Conservation (phyloP, 2,888 invertebrate species). For the Limnephilus rhombicus region DNA sequence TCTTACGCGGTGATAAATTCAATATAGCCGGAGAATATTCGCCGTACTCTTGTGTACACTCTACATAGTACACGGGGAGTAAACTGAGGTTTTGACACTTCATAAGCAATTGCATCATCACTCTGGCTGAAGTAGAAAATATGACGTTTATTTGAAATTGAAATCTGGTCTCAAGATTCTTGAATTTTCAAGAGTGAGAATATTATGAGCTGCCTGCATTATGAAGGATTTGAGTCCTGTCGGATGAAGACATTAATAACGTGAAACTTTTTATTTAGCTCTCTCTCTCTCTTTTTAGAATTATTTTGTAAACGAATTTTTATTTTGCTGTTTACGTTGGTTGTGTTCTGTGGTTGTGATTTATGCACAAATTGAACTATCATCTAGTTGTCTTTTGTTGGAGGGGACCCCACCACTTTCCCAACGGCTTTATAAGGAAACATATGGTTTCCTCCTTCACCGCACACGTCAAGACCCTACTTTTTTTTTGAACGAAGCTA, state of each 20-base stretch:
- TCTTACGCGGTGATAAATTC: slow-evolving; percentile 22
- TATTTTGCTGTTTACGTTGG: neutral
- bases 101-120: slow-evolving; percentile 43
- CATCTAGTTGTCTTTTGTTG: too few species aligned
- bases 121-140: neutral
- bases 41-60: neutral
- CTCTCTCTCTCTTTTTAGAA: neutral
- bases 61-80: neutral
- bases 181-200: neutral
- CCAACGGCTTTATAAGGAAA: too few species aligned
- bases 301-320: neutral
- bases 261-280: neutral
- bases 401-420: too few species aligned
- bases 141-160: slow-evolving; percentile 27
- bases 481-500: too few species aligned
- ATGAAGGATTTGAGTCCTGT: neutral
- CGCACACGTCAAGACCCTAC: too few species aligned
- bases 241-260: neutral
- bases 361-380: too few species aligned
- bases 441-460: too few species aligned
- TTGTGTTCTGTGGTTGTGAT: neutral
- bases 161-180: slow-evolving; percentile 7
- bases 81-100: slow-evolving; percentile 36
- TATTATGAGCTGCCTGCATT: neutral
- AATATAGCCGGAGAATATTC: neutral